Conservation (phyloP, 2,888 invertebrate genomes). For the Drosophila lacicola region DNA sequence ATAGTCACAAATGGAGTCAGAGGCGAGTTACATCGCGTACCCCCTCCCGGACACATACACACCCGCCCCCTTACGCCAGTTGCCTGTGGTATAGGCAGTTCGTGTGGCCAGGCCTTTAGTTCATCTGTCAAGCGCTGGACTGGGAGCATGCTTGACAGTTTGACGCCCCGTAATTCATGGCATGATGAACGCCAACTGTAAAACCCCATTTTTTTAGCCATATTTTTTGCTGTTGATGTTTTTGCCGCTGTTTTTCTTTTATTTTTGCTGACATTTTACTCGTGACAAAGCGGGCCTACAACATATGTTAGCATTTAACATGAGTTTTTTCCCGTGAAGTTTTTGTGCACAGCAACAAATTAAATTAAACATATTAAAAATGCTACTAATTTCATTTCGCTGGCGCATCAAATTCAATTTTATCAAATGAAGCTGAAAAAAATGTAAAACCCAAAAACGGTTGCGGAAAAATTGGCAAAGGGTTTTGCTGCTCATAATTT, state of each 20-base stretch:
- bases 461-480: constrained; percentile 36
- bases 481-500: constrained; percentile 64
- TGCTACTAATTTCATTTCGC: constrained; percentile 64
- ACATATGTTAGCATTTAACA: constrained; percentile 61
- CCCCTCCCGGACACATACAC: background rate
- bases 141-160: constrained; percentile 77
- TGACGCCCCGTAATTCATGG: constrained; percentile 81
- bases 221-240: constrained; percentile 20
- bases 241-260: constrained; percentile 16
- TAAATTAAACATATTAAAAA: constrained; percentile 61
- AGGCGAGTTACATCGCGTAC: constrained; percentile 5
- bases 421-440: constrained; percentile 31
- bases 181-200: constrained; percentile 74
- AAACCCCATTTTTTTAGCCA: constrained; percentile 33
- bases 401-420: constrained; percentile 59
- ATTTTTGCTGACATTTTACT: constrained; percentile 57
- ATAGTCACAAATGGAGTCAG: constrained; percentile 65
- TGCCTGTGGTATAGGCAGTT: constrained; percentile 37
- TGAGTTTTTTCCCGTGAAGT: constrained; percentile 25
- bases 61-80: background rate
- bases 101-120: constrained; percentile 52
- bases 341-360: constrained; percentile 25
- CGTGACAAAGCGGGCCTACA: constrained; percentile 42
- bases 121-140: constrained; percentile 66
- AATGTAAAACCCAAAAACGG: constrained; percentile 16